These are phyloP conservation scores for Clytia hemisphaerica DNA, from an alignment of 30 jellyfish, hydroid and myxozoan genomes.

Conservation along the genomic window DNA sequence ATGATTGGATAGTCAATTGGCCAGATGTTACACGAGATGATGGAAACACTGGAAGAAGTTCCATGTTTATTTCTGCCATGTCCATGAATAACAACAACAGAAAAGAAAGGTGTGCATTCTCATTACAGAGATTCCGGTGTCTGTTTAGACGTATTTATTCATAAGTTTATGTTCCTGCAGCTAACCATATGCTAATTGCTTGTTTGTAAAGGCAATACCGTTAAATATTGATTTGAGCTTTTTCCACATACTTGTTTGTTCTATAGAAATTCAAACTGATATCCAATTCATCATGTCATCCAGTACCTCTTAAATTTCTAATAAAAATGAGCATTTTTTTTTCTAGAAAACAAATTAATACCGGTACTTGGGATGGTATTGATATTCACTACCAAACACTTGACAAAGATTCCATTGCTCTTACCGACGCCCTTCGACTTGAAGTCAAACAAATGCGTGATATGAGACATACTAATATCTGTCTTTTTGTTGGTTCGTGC, in stretches of 20 bases:
- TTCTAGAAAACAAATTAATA: constrained; percentile 20
- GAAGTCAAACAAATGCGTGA: constrained; percentile 78
- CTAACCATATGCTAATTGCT: neutral
- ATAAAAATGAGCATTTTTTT: neutral
- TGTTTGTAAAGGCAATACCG: neutral
- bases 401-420: constrained; percentile 30
- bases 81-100: constrained; percentile 41
- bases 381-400: constrained; percentile 82
- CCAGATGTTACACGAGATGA: constrained; percentile 59
- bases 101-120: neutral
- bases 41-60: constrained; percentile 56
- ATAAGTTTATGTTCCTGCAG: neutral
- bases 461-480: constrained; percentile 55
- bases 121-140: neutral
- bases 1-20: constrained; percentile 96
- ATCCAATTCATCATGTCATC: too few species aligned
- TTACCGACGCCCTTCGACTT: constrained; percentile 64
- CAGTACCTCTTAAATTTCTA: neutral
- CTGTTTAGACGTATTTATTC: neutral
- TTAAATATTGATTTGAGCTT: neutral
- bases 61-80: constrained; percentile 70
- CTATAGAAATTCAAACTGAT: too few species aligned
- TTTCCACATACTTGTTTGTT: too few species aligned
- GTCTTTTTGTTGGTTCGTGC: constrained; percentile 74
- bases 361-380: constrained; percentile 82